Conservation (phyloP, 2,888 invertebrate genomes). For the Orthonychiurus folsomi region DNA sequence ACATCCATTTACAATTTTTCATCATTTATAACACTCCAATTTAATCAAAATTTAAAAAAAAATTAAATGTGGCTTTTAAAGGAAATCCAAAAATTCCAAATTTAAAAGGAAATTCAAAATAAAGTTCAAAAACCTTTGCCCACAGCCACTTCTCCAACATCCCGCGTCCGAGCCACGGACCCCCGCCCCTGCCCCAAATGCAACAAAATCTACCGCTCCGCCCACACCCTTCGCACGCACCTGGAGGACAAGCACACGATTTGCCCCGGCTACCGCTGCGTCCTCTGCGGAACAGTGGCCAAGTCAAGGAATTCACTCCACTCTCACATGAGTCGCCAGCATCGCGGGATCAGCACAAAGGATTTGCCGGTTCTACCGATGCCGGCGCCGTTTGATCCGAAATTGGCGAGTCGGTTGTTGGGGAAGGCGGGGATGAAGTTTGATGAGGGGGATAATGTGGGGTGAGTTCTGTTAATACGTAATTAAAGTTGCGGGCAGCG, state of each 20-base stretch:
- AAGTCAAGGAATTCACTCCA: conserved; percentile 85
- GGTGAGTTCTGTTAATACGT: background rate
- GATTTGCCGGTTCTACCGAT: conserved; percentile 84
- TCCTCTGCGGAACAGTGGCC: conserved; percentile 83
- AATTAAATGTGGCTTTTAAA: too few species aligned
- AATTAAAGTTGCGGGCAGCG: background rate
- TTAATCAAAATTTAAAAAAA: too few species aligned
- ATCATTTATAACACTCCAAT: too few species aligned
- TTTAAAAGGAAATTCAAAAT: too few species aligned
- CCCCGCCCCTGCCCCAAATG: conserved; percentile 87
- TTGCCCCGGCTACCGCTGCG: conserved; percentile 76
- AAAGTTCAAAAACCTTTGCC: too few species aligned
- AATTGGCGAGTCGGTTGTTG: conserved; percentile 68
- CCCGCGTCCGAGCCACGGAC: conserved; percentile 67
- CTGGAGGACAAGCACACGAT: conserved; percentile 88
- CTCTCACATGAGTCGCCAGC: conserved; percentile 88
- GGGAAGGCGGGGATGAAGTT: conserved; percentile 63
- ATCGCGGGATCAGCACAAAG: conserved; percentile 85
- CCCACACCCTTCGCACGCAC: conserved; percentile 82
- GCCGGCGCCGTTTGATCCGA: conserved; percentile 86
- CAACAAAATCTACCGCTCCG: conserved; percentile 83
- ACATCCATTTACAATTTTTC: too few species aligned
- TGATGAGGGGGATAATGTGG: conserved; percentile 1
- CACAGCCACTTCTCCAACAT: too few species aligned
- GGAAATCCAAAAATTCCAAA: too few species aligned